Conservation (phyloP, 2,888 invertebrate genomes). For the Plutella xylostella region DNA sequence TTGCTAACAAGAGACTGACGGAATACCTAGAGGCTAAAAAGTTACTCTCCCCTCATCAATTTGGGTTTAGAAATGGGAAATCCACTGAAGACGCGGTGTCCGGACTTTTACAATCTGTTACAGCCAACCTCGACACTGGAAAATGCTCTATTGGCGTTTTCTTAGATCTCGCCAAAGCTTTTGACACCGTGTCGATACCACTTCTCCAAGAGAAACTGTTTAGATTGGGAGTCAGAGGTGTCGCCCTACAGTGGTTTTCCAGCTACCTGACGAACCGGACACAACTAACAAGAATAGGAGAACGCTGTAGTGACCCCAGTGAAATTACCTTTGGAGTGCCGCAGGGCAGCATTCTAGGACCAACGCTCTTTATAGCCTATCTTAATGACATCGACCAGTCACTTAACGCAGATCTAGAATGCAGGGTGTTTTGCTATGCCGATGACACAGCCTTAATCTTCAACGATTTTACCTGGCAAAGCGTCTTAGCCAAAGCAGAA, state of each 20-base stretch:
- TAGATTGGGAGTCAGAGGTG: not conserved
- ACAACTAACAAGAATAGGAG: not conserved
- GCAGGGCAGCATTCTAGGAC: not conserved
- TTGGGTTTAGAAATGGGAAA: constrained; percentile 10
- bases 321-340: not conserved
- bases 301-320: not conserved
- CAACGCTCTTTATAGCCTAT: not conserved
- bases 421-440: not conserved
- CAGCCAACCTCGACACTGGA: not conserved
- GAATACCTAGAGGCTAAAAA: constrained; percentile 6
- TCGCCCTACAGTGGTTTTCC: constrained; percentile 3
- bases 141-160: not conserved
- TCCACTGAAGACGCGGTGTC: constrained; percentile 9
- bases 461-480: not conserved
- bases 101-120: not conserved
- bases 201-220: not conserved
- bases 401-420: too few species aligned
- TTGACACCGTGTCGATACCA: constrained; percentile 3
- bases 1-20: constrained; percentile 4
- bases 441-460: not conserved
- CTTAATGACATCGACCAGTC: constrained; percentile 12
- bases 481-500: not conserved
- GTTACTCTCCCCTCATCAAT: constrained; percentile 8
- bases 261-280: not conserved
- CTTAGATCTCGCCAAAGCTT: constrained; percentile 1